Evolutionary conservation across 1,140 invertebrate species (phyloP), one percentile per base, ranked within the genome.

Genomic region (Dendroctonus valens): DNA sequence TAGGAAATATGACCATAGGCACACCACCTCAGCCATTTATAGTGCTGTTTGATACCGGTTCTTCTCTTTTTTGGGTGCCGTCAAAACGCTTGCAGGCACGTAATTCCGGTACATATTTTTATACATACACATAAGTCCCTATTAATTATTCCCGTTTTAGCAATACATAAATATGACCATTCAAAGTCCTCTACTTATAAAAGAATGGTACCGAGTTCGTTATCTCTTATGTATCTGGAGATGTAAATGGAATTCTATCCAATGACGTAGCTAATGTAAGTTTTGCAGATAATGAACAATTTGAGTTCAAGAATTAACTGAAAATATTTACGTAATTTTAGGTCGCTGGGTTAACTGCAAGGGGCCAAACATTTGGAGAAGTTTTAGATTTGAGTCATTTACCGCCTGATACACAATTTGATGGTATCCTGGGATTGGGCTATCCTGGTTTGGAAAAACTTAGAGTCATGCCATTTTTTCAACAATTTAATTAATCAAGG

Each of bases 151-250:
- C 26, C 26, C 26, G 1, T 26, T 26, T 26, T 26, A 26, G 26
- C 26, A 26, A 26, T 26, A 26, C 26, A 96, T 75, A 98, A 98
- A 82, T 99, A 99, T 80, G 90, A 99, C 82, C 89, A 89, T 71
- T 83, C 72, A 39, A 91, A 90, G 76, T 99, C 96, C 0, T 84
- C 81, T 0, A 89, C 91, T 0, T 99, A 98, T 79, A 78, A 81
- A 79, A 84, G 64, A 98, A 99, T 84, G 97, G 95, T 64, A 97
- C 95, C 0, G 80, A 85, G 57, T 98, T 99, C 79, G 87, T 85
- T 42, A 99, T 99, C 75, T 89, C 87, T 63, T 99, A 99, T 83
- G 97, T 97, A 44, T 93, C 93, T 70, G 97, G 97, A 65, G 94
- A 91, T 79, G 84, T 99, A 46, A 96, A 93, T 60, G 97, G 97